These are phyloP conservation scores for Kryphioiulus occultus DNA, from an alignment of 2,888 invertebrate genomes.

Conservation along the genomic window DNA sequence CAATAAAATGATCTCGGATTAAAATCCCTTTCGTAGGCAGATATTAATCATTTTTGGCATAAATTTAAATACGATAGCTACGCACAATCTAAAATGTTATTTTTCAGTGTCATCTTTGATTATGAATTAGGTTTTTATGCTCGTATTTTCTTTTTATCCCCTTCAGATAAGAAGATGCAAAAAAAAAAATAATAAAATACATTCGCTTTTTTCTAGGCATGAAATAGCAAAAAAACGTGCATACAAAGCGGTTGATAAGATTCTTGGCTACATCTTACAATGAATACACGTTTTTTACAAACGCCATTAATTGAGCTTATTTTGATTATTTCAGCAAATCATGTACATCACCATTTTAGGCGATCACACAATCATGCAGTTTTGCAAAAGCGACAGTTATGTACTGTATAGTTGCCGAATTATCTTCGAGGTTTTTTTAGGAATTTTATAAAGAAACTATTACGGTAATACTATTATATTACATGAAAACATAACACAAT, in stretches of 20 bases:
- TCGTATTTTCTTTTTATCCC: not conserved
- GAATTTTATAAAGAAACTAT: too few relatives aligned
- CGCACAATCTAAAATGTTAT: not conserved
- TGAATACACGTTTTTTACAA: not conserved
- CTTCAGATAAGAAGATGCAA: not conserved
- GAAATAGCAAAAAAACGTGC: not conserved
- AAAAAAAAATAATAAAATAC: not conserved
- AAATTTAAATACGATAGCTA: constrained; percentile 15
- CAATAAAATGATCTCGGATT: not conserved
- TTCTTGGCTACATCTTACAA: not conserved
- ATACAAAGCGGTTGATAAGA: not conserved
- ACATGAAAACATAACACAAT: too few relatives aligned
- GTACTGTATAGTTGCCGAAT: too few relatives aligned
- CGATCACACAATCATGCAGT: too few relatives aligned
- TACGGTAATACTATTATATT: too few relatives aligned
- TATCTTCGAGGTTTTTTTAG: too few relatives aligned
- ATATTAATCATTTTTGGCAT: constrained; percentile 14
- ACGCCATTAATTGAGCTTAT: not conserved
- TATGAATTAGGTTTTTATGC: not conserved
- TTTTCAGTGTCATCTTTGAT: not conserved
- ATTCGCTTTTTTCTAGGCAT: not conserved
- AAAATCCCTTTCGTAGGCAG: not conserved
- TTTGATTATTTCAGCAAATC: too few relatives aligned
- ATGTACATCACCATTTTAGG: too few relatives aligned
- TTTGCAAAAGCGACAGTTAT: too few relatives aligned